Evolutionary conservation across 2,113 vertebrate genomes (phyloP), one percentile per base, ranked within the genome.

Genomic region (Himantopus leucocephalus): DNA sequence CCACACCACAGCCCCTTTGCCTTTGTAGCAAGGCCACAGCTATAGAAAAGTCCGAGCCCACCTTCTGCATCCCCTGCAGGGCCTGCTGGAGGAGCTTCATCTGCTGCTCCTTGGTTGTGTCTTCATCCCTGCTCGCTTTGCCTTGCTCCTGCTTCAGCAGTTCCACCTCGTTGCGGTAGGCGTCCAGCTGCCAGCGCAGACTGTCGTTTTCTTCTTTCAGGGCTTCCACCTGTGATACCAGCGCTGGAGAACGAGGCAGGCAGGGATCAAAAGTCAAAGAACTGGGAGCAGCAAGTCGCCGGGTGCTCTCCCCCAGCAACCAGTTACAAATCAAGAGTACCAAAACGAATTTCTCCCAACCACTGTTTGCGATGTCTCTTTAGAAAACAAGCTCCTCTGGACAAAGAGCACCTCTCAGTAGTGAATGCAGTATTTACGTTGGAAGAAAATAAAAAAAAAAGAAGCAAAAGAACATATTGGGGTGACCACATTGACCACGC

Each of bases 1-100:
- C 2, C 50, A 26, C 30, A 13, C 4, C 47, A 26, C 71, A 60
- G 20, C 58, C 58, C 32, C 73, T 3, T 12, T 19, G 13, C 58
- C 55, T 15, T 12, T 9, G 9, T 6, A 72, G 74, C 56, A 37
- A 8, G 5, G 32, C n/a, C 47, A 20, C 2, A 59, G 23, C 24
- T 11, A 18, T 0, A 26, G 30, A 32, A 22, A 47, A 75, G 13
- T 3, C n/a, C 4, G 0, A 20, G 24, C 95, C 37, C 98, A 99
- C 99, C 99, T 99, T 99, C 96, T 99, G 99, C 99, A 99, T 99
- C 94, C 99, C 99, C 96, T 99, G 99, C 71, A 99, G 98, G 55
- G 99, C 99, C 97, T 99, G 99, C 95, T 99, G 99, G 29, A 99
- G 98, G 94, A 99, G 99, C 94, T 98, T 99, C 97, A 99, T 98